These are phyloP conservation scores for Passer montanus DNA, from an alignment of 2,113 vertebrate species.

Conservation along the genomic window DNA sequence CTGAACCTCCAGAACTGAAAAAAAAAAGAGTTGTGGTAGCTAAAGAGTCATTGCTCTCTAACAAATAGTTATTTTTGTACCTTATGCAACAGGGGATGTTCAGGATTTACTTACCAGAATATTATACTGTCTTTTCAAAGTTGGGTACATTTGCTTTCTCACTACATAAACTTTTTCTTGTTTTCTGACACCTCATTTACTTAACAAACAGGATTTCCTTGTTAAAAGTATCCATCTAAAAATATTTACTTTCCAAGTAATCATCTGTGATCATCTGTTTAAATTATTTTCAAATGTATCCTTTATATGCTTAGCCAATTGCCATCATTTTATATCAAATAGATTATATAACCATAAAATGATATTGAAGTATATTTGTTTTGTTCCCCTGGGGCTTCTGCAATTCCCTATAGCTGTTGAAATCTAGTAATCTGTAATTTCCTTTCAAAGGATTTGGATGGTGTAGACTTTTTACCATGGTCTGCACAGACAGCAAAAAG, in stretches of 20 bases:
- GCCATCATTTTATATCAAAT: neutral
- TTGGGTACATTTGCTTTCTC: neutral
- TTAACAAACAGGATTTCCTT: neutral
- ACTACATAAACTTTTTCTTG: neutral
- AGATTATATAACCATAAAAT: neutral
- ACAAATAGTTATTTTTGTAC: neutral
- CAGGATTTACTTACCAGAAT: neutral
- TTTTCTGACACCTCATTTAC: neutral
- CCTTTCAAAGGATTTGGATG: neutral
- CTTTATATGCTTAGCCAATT: neutral
- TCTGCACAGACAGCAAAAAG: neutral
- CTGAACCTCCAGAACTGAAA: neutral
- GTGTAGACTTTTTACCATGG: neutral
- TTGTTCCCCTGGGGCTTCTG: neutral
- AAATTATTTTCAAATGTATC: neutral
- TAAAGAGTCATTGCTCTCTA: neutral
- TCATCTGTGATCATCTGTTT: neutral
- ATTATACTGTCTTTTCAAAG: neutral
- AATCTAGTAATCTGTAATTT: neutral
- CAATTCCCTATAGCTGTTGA: neutral
- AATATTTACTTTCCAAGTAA: neutral
- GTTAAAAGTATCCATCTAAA: neutral
- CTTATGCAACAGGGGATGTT: neutral
- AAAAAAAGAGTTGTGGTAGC: neutral
- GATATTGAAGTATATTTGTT: neutral